Percentiles rank a stretch among this genome's conserved stretches.
Evolutionary conservation across 2,797 vertebrate genomes (phyloP).

Genomic region (Acrossocheilus fasciatus): DNA sequence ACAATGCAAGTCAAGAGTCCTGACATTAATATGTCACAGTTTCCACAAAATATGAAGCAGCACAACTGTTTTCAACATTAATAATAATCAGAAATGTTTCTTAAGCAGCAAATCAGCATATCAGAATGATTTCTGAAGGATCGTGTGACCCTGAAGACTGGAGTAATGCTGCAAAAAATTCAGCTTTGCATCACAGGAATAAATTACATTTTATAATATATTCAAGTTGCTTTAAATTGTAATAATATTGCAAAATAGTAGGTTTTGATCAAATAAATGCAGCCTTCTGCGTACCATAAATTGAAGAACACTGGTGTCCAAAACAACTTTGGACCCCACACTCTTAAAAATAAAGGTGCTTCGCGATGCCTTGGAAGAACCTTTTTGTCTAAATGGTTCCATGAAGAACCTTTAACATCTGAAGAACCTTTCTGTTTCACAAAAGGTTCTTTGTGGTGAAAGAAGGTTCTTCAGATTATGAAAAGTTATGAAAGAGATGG

Average conservation of each 20-base stretch:
- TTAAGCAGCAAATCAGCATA: neutral
- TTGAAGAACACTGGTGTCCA: neutral
- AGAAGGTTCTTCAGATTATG: no score
- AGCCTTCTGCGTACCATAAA: neutral
- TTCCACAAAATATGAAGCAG: neutral
- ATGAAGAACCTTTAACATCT: no score
- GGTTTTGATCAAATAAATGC: neutral
- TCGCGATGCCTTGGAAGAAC: no score
- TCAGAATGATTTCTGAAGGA: neutral
- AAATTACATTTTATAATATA: no score
- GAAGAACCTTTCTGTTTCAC: no score
- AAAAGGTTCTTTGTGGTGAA: no score
- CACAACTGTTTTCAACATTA: neutral
- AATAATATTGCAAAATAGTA: neutral
- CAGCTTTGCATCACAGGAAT: neutral
- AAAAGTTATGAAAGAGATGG: no score
- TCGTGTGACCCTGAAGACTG: neutral
- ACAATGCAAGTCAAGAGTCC: no score
- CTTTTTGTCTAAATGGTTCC: no score
- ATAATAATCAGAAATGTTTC: neutral
- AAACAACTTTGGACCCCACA: neutral
- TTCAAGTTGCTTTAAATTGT: neutral
- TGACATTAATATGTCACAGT: neutral
- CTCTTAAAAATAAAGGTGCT: no score
- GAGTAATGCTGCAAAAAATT: neutral